A percentile compares a stretch with the other conserved stretches of the same genome.
Conservation (phyloP, 1,140 invertebrate species). For the Littorina saxatilis region DNA sequence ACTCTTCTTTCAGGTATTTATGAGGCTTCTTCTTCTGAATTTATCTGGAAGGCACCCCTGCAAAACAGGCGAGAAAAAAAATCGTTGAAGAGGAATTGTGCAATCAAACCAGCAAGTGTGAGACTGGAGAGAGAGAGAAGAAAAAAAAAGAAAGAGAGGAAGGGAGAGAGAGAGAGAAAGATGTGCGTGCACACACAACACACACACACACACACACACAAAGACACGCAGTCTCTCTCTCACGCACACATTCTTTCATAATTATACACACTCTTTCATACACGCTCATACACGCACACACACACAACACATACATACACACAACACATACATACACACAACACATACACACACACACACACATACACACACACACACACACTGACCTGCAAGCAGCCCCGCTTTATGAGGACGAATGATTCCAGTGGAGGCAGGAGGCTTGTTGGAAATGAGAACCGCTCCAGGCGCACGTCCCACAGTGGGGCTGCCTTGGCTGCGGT, state of each 20-base stretch:
- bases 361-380: background rate
- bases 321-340: background rate
- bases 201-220: constrained; percentile 20
- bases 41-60: too few relatives aligned
- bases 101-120: too few relatives aligned
- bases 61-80: too few relatives aligned
- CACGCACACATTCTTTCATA: background rate
- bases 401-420: constrained; percentile 71
- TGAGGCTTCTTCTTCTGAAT: too few relatives aligned
- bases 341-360: background rate
- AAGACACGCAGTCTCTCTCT: background rate
- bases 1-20: too few relatives aligned
- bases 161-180: too few relatives aligned
- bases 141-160: too few relatives aligned
- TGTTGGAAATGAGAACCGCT: constrained; percentile 64
- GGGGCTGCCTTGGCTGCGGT: constrained; percentile 49
- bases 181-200: background rate
- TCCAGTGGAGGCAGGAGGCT: constrained; percentile 68
- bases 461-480: constrained; percentile 58
- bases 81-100: too few relatives aligned
- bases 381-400: constrained; percentile 31
- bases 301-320: constrained; percentile 1
- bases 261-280: background rate
- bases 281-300: constrained; percentile 22
- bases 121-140: too few relatives aligned